These are phyloP conservation scores for Irena cyanogastra DNA, from an alignment of 2,113 vertebrate species.

Conservation along the genomic window DNA sequence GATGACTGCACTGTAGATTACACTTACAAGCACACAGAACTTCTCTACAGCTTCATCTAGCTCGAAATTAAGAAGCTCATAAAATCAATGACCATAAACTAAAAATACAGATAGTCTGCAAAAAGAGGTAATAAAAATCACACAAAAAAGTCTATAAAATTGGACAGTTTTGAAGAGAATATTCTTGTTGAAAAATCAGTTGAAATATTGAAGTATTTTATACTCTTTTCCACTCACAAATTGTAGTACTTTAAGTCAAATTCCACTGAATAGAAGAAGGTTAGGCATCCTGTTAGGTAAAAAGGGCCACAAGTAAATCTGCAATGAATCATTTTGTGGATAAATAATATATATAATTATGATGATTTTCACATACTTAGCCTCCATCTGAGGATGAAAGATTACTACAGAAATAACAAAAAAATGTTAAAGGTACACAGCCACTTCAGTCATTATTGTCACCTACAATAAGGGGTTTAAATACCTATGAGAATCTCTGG, in stretches of 20 bases:
- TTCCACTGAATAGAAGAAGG: neutral
- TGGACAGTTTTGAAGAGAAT: neutral
- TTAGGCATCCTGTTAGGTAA: neutral
- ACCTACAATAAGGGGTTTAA: neutral
- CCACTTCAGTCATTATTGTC: neutral
- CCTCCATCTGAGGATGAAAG: neutral
- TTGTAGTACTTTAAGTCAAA: neutral
- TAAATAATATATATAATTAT: neutral
- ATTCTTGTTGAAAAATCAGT: neutral
- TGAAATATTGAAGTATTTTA: neutral
- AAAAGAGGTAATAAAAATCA: conserved; percentile 3
- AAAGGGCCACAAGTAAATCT: neutral
- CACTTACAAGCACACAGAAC: neutral
- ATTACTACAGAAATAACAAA: neutral
- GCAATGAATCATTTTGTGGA: neutral
- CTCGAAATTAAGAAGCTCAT: neutral
- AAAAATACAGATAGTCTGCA: conserved; percentile 22
- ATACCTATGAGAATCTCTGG: neutral
- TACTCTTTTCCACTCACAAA: neutral
- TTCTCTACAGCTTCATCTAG: neutral
- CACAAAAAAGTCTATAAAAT: neutral
- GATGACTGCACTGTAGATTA: neutral
- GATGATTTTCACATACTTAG: neutral
- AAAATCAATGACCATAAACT: conserved; percentile 38
- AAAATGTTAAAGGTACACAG: neutral